These are phyloP conservation scores for Calypte anna DNA, from an alignment of 2,113 vertebrate genomes.

Conservation along the genomic window DNA sequence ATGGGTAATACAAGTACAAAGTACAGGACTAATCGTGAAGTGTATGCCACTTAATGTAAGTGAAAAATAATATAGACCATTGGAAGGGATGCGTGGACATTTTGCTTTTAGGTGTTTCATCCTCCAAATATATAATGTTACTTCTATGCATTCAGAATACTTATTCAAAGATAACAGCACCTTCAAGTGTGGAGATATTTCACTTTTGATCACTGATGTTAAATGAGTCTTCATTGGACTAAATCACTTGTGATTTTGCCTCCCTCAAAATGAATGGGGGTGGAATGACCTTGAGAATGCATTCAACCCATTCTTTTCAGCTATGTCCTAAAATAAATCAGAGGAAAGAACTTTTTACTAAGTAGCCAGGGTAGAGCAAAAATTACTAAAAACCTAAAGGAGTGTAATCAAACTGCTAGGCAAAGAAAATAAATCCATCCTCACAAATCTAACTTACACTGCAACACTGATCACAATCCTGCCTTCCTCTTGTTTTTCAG, in stretches of 20 bases:
- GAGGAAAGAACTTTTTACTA: neutral
- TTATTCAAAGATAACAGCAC: neutral
- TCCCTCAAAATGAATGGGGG: neutral
- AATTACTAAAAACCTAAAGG: neutral
- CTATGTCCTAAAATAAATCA: neutral
- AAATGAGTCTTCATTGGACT: neutral
- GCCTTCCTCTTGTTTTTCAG: neutral
- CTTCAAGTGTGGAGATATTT: neutral
- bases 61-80: neutral
- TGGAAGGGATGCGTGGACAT: neutral
- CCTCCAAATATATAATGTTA: neutral
- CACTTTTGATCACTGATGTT: neutral
- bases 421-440: neutral
- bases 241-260: neutral
- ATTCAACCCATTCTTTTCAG: neutral
- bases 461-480: neutral
- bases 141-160: neutral
- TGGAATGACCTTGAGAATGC: neutral
- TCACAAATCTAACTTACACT: neutral
- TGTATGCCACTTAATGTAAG: neutral
- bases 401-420: neutral
- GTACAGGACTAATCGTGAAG: neutral
- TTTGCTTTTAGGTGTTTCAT: neutral
- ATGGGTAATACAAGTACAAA: neutral
- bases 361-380: neutral